Evolutionary conservation across 2,888 invertebrate genomes (phyloP), one percentile per base, ranked within the genome.

Genomic region (Ormyrus pomaceus): DNA sequence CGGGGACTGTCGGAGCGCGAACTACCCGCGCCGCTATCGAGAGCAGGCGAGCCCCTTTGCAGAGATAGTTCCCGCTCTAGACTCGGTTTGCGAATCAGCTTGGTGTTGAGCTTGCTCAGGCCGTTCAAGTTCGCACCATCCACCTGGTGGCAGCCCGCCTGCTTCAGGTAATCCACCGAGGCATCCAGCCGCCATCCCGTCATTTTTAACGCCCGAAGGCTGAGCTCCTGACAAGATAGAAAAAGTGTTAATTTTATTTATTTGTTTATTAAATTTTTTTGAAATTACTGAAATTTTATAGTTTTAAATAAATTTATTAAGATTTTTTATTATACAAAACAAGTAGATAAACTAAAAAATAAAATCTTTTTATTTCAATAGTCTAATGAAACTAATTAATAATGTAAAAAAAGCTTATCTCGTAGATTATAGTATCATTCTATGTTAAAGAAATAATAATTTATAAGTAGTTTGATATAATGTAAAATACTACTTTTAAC

Each of bases 1-100:
- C 97, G 94, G 13, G 97, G 97, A 89, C 96, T 97, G 89, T 97
- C 97, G 6, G 97, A 97, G 75, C 97, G 93, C 64, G 96, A 96
- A 88, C 96, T 96, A 69, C 96, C 96, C 11, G 96, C 96, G 19
- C 96, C 97, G 75, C 96, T 96, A 88, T 97, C 97, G 81, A 97
- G 92, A 34, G 96, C 96, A 8, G 97, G 97, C 89, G 97, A 97
- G 71, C 96, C 95, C 82, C 96, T 93, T 85, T 95, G 94, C 34
- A 95, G 91, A 83, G 93, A 94, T 79, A 95, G 91, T 89, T 97
- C 97, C 69, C 96, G 93, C 91, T 97, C 97, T 84, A 97, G 93
- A 91, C 97, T 97, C 58, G 97, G 96, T 89, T 97, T 97, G 72
- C 97, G 93, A 83, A 95, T 96, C 68, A 97, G 92, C 91, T 97